phyloP scores from a whole-genome alignment of 1,140 invertebrate genomes.

The Trichogramma pretiosum region DNA sequence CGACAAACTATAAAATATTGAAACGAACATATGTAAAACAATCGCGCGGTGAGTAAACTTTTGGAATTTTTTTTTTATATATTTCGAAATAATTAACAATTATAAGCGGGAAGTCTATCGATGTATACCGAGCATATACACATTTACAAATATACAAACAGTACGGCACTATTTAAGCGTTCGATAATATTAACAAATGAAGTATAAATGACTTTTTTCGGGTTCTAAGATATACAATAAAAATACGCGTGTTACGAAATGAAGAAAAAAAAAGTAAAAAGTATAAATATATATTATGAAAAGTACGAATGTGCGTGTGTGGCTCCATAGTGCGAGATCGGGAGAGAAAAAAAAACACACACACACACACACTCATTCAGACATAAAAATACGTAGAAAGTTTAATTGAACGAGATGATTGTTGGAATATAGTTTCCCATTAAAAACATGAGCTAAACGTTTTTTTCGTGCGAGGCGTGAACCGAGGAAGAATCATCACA shows the following conservation, averaged over 20 bases:
- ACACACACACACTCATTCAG: background rate
- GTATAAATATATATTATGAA: background rate
- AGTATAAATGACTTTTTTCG: conserved; percentile 11
- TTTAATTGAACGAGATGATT: conserved; percentile 2
- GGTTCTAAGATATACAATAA: conserved; percentile 19
- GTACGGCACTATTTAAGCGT: conserved; percentile 16
- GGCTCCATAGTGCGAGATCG: background rate
- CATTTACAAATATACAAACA: background rate
- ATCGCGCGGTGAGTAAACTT: conserved; percentile 8
- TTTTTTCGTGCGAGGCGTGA: too few relatives aligned
- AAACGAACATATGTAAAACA: background rate
- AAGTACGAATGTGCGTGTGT: background rate
- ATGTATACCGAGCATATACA: too few relatives aligned
- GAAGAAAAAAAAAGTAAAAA: conserved; percentile 2
- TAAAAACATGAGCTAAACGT: too few relatives aligned
- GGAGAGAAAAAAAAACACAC: conserved; percentile 5
- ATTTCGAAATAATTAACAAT: background rate
- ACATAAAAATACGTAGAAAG: conserved; percentile 25
- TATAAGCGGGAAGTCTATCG: too few relatives aligned
- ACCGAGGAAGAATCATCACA: too few relatives aligned
- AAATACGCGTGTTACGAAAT: too few relatives aligned
- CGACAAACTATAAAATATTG: background rate
- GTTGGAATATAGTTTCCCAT: too few relatives aligned
- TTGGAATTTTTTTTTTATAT: conserved; percentile 8
- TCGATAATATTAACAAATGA: conserved; percentile 16